Conservation (phyloP, 2,113 vertebrate species). For the Phoenicopterus ruber region DNA sequence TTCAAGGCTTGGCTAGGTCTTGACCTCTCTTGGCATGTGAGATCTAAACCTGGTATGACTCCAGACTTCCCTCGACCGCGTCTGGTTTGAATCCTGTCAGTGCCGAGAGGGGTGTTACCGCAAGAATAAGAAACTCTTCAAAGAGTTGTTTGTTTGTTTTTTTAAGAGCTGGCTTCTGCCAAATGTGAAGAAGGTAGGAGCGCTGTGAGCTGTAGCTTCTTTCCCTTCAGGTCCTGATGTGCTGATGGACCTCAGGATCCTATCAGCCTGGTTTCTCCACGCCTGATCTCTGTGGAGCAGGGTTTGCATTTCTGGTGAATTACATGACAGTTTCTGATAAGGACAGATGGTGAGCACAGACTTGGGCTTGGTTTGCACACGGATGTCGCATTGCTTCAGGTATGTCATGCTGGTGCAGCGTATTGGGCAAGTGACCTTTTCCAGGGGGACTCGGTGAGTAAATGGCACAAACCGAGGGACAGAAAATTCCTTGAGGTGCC, state of each 20-base stretch:
- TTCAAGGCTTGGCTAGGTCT: slow-evolving; percentile 6
- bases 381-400: not conserved
- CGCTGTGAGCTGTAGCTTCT: not conserved
- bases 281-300: not conserved
- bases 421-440: not conserved
- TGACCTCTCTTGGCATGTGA: slow-evolving; percentile 38
- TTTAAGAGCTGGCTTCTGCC: not conserved
- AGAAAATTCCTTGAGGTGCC: not conserved
- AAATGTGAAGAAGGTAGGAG: not conserved
- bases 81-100: slow-evolving; percentile 53
- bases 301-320: not conserved
- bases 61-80: not conserved
- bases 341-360: not conserved
- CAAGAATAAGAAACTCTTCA: slow-evolving; percentile 38
- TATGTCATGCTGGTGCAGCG: not conserved
- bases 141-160: not conserved
- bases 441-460: not conserved
- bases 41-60: slow-evolving; percentile 26
- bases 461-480: not conserved
- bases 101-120: not conserved
- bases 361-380: not conserved
- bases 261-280: not conserved
- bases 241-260: not conserved
- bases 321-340: not conserved
- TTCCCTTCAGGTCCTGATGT: not conserved